Conservation (phyloP, 2,888 invertebrate genomes). For the Embidobia sp. region DNA sequence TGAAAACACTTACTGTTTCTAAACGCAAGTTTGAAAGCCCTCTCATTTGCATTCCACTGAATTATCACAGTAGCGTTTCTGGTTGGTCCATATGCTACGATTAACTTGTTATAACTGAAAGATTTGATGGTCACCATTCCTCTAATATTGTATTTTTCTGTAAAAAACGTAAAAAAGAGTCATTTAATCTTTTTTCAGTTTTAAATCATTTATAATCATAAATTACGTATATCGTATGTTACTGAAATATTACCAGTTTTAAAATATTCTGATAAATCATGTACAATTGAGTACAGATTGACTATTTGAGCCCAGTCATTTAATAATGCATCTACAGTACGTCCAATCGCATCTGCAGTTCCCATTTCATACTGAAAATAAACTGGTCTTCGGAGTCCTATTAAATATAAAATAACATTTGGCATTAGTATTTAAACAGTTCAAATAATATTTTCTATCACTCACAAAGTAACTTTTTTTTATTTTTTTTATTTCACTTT, state of each 20-base stretch:
- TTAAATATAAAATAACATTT: neutral
- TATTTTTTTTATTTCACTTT: too few species aligned
- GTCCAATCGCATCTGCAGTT: constrained; percentile 88
- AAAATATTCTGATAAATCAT: constrained; percentile 91
- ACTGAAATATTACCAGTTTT: constrained; percentile 87
- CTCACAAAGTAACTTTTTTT: too few species aligned
- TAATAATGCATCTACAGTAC: constrained; percentile 92
- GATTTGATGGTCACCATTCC: constrained; percentile 92
- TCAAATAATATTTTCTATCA: too few species aligned
- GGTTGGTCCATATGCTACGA: constrained; percentile 93
- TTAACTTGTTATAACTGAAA: constrained; percentile 95
- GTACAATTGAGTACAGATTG: constrained; percentile 92
- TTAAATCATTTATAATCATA: constrained; percentile 5
- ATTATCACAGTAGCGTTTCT: constrained; percentile 92
- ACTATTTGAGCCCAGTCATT: constrained; percentile 97
- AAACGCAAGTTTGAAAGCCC: constrained; percentile 89
- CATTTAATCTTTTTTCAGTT: neutral
- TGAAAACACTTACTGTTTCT: constrained; percentile 77
- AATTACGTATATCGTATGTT: too few species aligned
- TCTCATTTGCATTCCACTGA: constrained; percentile 88
- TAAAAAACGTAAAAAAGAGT: constrained; percentile 66
- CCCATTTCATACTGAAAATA: constrained; percentile 95
- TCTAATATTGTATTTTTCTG: constrained; percentile 85
- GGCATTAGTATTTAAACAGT: too few species aligned
- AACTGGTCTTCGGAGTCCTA: constrained; percentile 92